These are phyloP conservation scores for Lophius americanus DNA, from an alignment of 2,797 vertebrate species.

Conservation along the genomic window DNA sequence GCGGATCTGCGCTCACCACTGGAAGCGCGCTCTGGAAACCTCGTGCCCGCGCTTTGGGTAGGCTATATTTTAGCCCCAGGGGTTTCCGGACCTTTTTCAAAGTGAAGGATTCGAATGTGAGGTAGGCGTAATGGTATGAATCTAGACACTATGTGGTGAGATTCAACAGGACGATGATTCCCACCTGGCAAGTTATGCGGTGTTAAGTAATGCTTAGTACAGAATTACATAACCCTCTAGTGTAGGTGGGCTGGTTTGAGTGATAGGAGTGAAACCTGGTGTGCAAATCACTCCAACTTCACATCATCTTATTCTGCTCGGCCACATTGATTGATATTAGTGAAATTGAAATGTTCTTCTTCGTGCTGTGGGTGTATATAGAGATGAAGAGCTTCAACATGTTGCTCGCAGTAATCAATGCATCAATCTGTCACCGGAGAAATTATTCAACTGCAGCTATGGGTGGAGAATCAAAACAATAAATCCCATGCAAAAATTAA, in stretches of 20 bases:
- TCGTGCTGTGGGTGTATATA: background rate
- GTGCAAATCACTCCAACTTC: constrained; percentile 48
- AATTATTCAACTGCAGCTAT: background rate
- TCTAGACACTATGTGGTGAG: constrained; percentile 12
- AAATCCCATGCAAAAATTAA: too few species aligned
- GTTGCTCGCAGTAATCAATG: background rate
- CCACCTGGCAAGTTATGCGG: constrained; percentile 48
- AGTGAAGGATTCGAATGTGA: constrained; percentile 39
- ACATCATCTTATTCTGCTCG: constrained; percentile 39
- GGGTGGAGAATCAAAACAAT: too few species aligned
- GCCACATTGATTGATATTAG: constrained; percentile 5
- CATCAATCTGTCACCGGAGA: too few species aligned
- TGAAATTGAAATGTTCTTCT: background rate
- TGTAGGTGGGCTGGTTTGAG: constrained; percentile 68
- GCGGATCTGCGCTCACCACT: constrained; percentile 49
- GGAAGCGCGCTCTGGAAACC: constrained; percentile 58
- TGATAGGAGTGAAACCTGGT: constrained; percentile 67
- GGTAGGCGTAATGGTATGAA: constrained; percentile 4
- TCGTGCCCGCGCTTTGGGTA: constrained; percentile 58
- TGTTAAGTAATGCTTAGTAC: constrained; percentile 71
- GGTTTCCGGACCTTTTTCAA: constrained; percentile 41
- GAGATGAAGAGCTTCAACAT: background rate
- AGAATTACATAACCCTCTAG: constrained; percentile 68
- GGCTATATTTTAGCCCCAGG: constrained; percentile 45
- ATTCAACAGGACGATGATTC: constrained; percentile 37